Base-by-base conservation (phyloP, 2,113 vertebrate species). In the Hemichromis elongatus region DNA sequence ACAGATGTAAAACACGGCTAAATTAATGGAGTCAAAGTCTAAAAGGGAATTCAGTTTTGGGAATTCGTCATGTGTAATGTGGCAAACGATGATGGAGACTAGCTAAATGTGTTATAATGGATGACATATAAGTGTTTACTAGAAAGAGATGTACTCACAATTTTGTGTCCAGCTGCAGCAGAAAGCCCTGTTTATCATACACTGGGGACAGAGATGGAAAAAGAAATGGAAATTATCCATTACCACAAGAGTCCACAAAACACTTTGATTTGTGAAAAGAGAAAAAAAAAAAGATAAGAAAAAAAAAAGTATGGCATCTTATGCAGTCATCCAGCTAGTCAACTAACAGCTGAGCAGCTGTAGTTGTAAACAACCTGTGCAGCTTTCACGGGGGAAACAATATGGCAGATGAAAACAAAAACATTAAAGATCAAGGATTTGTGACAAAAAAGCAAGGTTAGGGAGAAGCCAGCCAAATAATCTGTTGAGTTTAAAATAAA, bases 111-210 rank as follows among this genome's bases (percentile, higher is more conserved):
- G 10, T 59, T 10, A 14, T 10, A 83, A 16, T 75, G 18, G 82
- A 81, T 83, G 26, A 75, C 70, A 13, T 52, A 75, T 52, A 75
- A 14, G 47, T 40, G 33, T 79, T 57, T 54, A 83, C 7, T n/a
- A 59, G 33, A 70, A 33, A 26, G 54, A 66, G 7, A 73, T 81
- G 56, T 96, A 99, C 99, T 99, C 95, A 99, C 99, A 98, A 89
- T 96, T 97, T 99, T 75, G 96, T 96, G 88, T 99, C 99, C 96
- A 99, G 94, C 92, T 98, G 97, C 95, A 98, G 95, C 89, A 98
- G 96, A 94, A 99, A 99, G 88, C 98, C 98, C 94, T 99, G 96
- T 66, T 97, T 97, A 95, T 99, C 98, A 94, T 98, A 98, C 92
- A 97, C 98, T 99, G 96, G 18, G 89, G 90, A 89, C 21, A 86